These are phyloP conservation scores for Diabrotica virgifera DNA, from an alignment of 1,140 invertebrate species.

Conservation along the genomic window DNA sequence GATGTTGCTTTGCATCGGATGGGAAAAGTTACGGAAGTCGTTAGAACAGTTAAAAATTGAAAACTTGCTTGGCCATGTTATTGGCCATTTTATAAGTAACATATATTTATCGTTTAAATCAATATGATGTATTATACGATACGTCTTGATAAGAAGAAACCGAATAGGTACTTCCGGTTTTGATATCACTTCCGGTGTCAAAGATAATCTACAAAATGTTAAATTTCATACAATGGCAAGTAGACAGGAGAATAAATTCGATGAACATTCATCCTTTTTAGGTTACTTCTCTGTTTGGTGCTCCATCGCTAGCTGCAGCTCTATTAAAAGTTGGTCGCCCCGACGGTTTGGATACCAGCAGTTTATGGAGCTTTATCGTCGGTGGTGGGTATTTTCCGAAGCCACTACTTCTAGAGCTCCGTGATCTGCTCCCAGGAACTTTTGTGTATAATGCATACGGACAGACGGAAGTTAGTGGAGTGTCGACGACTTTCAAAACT, in stretches of 20 bases:
- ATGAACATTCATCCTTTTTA: conserved; percentile 29
- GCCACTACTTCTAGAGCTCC: conserved; percentile 26
- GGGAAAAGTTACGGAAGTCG: too few species aligned
- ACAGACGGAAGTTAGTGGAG: conserved; percentile 38
- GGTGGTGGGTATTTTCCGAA: conserved; percentile 34
- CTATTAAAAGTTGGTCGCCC: conserved; percentile 44
- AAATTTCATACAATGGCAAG: too few species aligned
- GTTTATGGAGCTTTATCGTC: conserved; percentile 26
- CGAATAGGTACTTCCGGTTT: too few species aligned
- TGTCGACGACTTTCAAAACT: conserved; percentile 31
- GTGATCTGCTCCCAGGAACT: conserved; percentile 42
- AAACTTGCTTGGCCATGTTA: too few species aligned
- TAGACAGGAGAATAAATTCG: background rate
- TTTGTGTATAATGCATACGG: conserved; percentile 37
- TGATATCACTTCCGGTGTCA: too few species aligned
- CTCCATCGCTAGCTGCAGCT: conserved; percentile 44
- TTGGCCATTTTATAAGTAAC: too few species aligned
- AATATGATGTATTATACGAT: too few species aligned
- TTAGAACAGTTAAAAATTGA: too few species aligned
- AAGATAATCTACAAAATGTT: too few species aligned
- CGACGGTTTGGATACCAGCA: conserved; percentile 36
- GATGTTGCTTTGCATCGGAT: too few species aligned
- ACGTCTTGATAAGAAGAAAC: too few species aligned
- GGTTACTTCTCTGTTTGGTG: conserved; percentile 42
- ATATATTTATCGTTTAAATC: too few species aligned